Evolutionary conservation across 2,888 invertebrate species (phyloP).

Genomic region (Gymnocheta viridis): DNA sequence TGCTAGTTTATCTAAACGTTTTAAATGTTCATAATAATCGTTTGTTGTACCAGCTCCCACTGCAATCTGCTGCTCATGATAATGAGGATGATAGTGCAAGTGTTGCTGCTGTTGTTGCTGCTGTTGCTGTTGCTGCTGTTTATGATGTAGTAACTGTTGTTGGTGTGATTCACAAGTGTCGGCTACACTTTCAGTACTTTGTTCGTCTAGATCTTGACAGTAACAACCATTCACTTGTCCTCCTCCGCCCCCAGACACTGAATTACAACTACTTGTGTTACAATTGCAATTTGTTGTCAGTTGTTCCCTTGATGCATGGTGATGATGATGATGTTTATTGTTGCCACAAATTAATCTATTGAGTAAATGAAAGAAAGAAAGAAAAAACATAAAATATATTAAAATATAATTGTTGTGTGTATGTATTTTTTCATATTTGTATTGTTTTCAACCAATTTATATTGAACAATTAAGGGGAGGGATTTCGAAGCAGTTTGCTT

Average conservation of each 20-base stretch:
- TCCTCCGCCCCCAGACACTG: constrained; percentile 31
- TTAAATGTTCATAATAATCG: constrained; percentile 81
- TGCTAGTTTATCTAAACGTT: constrained; percentile 79
- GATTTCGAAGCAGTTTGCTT: background rate
- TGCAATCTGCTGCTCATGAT: constrained; percentile 61
- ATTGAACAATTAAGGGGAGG: background rate
- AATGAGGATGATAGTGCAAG: constrained; percentile 65
- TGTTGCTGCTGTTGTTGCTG: constrained; percentile 65
- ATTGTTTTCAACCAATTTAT: constrained; percentile 57
- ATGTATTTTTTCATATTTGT: constrained; percentile 39
- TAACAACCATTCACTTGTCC: constrained; percentile 48
- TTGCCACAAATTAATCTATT: constrained; percentile 73
- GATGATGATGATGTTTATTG: constrained; percentile 72
- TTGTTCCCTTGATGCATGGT: constrained; percentile 67
- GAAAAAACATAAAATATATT: constrained; percentile 5
- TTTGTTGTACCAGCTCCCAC: constrained; percentile 76
- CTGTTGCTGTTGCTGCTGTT: constrained; percentile 70
- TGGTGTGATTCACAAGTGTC: constrained; percentile 77
- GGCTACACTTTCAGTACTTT: constrained; percentile 74
- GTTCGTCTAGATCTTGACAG: constrained; percentile 70
- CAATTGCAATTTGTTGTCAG: constrained; percentile 69
- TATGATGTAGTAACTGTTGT: constrained; percentile 69
- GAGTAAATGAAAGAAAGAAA: constrained; percentile 60
- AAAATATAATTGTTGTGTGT: background rate
- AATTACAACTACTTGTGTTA: constrained; percentile 45